Evolutionary conservation across 2,888 invertebrate species (phyloP).

Genomic region (Escarpia spicata): DNA sequence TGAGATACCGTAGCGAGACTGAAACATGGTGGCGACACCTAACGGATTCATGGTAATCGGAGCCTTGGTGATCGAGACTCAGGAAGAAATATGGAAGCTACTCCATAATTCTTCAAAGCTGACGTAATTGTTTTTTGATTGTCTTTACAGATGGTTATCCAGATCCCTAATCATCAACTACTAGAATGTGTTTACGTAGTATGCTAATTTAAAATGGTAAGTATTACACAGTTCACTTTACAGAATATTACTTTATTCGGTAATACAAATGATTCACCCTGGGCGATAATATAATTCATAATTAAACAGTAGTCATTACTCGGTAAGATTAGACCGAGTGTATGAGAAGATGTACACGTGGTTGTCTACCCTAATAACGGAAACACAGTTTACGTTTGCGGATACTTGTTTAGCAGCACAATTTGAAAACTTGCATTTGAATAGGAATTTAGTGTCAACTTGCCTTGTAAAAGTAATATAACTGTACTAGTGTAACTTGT

Average conservation of each 20-base stretch:
- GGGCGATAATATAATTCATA: conserved; percentile 7
- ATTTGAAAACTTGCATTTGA: no score
- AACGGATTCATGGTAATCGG: background rate
- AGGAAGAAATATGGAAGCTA: background rate
- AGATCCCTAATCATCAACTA: background rate
- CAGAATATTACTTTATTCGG: background rate
- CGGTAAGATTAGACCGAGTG: background rate
- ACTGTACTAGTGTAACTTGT: no score
- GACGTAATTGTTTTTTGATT: background rate
- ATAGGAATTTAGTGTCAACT: no score
- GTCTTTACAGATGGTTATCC: background rate
- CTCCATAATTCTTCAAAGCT: background rate
- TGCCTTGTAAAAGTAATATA: no score
- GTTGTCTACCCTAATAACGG: background rate
- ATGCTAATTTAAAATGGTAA: conserved; percentile 2
- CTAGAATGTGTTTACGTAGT: background rate
- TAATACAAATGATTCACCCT: background rate
- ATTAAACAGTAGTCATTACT: background rate
- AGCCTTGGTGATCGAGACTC: background rate
- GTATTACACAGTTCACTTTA: background rate
- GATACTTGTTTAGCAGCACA: background rate
- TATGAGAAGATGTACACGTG: background rate
- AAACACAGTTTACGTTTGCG: background rate
- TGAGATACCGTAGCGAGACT: no score
- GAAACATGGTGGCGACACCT: background rate